Base-by-base conservation (phyloP, 2,113 vertebrate genomes). In the Apodemus speciosus region DNA sequence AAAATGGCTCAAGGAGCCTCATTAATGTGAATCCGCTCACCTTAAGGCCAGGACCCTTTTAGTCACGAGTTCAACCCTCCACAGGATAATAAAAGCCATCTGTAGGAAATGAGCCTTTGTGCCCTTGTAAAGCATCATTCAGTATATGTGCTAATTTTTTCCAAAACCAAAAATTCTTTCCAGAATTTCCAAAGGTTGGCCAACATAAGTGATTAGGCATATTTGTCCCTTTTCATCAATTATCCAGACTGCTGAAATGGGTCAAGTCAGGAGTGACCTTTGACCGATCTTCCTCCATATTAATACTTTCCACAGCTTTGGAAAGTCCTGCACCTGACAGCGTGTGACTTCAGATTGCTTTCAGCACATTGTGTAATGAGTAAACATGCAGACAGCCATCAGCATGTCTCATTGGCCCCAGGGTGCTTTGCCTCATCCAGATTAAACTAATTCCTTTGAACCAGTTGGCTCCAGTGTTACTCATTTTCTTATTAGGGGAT, bases 21-120 rank as follows among this genome's bases (percentile, higher is more conserved):
- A 32, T 40, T 27, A 5, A 43, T 73, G 83, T 62, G 72, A 79
- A 75, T 81, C 53, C 53, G 68, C 21, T 89, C 30, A 88, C 25
- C 56, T 79, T 64, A 49, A 43, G 89, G 35, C 18, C 32, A 85
- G 68, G 23, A 62, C 35, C 8, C 4, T 58, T 69, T 73, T 10
- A 86, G 72, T 73, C 14, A 77, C 11, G 23, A 60, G 8, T 53
- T 23, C 38, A 91, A 32, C 8, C 3, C 40, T 58, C 80, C 88
- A 32, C 35, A 43, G 60, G 23, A 83, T 85, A 83, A 95, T 88
- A 92, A 21, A 79, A 69, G 60, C 92, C 96, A 96, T 38, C 83
- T 95, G 86, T 93, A 89, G 89, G 94, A 89, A 97, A 73, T 94
- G 93, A 96, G 40, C 87, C 73, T 90, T 90, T 84, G 69, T 64